Evolutionary conservation across 2,797 vertebrate species (phyloP).

Genomic region (Enoplosus armatus): DNA sequence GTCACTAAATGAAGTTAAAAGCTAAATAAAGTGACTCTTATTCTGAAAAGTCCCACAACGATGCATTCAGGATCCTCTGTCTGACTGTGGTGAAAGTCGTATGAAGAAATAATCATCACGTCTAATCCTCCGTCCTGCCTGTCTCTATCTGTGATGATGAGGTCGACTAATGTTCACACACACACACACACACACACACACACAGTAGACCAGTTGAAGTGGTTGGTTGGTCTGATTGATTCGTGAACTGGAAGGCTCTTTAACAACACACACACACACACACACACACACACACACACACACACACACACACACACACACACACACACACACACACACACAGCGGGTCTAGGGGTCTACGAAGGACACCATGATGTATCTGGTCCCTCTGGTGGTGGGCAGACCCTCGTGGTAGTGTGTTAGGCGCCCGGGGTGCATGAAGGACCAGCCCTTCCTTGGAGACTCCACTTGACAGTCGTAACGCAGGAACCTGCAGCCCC

Average conservation of each 20-base stretch:
- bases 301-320: no score
- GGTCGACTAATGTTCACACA: conserved; percentile 1
- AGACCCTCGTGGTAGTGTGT: conserved; percentile 95
- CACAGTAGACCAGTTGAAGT: not conserved
- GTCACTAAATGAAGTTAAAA: not conserved
- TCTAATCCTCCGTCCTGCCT: not conserved
- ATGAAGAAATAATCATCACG: not conserved
- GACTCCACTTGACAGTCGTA: conserved; percentile 89
- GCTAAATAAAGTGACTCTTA: conserved; percentile 13
- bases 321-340: conserved; percentile 19
- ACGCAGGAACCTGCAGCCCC: conserved; percentile 90
- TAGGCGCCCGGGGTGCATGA: conserved; percentile 92
- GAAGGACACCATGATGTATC: conserved; percentile 95
- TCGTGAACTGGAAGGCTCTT: not conserved
- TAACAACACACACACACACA: not conserved
- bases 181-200: not conserved
- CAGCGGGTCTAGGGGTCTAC: conserved; percentile 85
- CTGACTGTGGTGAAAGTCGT: not conserved
- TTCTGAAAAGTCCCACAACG: conserved; percentile 16
- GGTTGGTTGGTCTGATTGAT: not conserved
- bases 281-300: not conserved
- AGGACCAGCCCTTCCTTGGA: conserved; percentile 92
- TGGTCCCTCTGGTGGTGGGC: conserved; percentile 88
- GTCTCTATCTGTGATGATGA: conserved; percentile 3
- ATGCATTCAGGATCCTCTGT: not conserved